Evolutionary conservation across 2,888 invertebrate species (phyloP).

Genomic region (Gari tellinella): DNA sequence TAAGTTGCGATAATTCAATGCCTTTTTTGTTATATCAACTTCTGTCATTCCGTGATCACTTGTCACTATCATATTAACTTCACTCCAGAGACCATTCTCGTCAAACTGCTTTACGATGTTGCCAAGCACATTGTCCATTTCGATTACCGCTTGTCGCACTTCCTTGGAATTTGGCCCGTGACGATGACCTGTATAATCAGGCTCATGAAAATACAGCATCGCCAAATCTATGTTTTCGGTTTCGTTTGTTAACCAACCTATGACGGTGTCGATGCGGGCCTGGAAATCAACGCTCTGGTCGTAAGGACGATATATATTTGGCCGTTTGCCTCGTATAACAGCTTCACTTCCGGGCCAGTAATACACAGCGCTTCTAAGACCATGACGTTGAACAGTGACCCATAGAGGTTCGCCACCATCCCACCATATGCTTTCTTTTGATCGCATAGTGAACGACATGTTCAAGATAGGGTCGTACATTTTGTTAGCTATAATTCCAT

Average conservation of each 20-base stretch:
- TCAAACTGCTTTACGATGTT: conserved; percentile 59
- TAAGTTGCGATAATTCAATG: conserved; percentile 53
- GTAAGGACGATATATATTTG: conserved; percentile 81
- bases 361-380: conserved; percentile 85
- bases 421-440: conserved; percentile 74
- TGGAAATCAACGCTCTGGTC: conserved; percentile 85
- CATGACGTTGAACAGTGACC: conserved; percentile 86
- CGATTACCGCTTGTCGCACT: conserved; percentile 58
- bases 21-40: conserved; percentile 59
- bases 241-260: conserved; percentile 82
- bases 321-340: conserved; percentile 85
- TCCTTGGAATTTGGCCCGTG: conserved; percentile 72
- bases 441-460: conserved; percentile 59
- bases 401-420: conserved; percentile 78
- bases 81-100: conserved; percentile 44
- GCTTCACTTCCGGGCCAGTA: conserved; percentile 89
- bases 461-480: conserved; percentile 86
- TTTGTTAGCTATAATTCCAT: conserved; percentile 88
- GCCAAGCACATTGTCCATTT: conserved; percentile 70
- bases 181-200: conserved; percentile 73
- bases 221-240: conserved; percentile 62
- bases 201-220: conserved; percentile 76
- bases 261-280: conserved; percentile 87
- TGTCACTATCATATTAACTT: conserved; percentile 74
- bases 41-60: conserved; percentile 81